Base-by-base conservation (phyloP, 2,113 vertebrate genomes). In the Haliaeetus leucogaster region DNA sequence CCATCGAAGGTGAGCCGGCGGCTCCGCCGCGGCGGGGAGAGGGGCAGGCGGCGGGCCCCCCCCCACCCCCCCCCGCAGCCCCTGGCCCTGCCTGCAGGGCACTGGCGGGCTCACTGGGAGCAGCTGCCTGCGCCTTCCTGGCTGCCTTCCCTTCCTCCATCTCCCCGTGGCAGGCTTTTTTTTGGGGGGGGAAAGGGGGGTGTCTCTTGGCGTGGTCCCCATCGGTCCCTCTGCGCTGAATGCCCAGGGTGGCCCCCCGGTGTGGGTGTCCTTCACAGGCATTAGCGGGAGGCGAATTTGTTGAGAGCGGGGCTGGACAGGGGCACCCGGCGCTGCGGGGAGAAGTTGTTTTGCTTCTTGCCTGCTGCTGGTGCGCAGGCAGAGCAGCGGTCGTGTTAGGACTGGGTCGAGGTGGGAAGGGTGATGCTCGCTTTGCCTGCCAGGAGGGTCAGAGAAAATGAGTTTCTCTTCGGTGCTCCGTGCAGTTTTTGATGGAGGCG, bases 1-100 rank as follows among this genome's bases (percentile, higher is more conserved):
- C 99, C 52, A 99, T 99, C 86, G 99, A 99, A 99, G 99, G 99
- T 99, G 98, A 98, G 99, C 65, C 56, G 81, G 62, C 25, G 80
- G 77, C 88, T 10, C 66, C 86, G 82, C 23, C 9, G 42, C 86
- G 73, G 78, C 10, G 56, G 87, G 76, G 20, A 38, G 47, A 2
- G 62, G 30, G 59, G 16, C 48, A 18, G 63, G 72, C 16, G n/a
- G 48, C 50, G 45, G 19, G 4, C 43, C 43, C 19, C 45, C 45
- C 43, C 43, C n/a, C n/a, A n/a, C 43, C 3, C 22, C 48, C 48
- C 23, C 50, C 50, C 25, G 13, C 23, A 50, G 25, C 48, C 48
- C 25, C 7, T 50, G 48, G 48, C 48, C 48, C 48, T 50, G 48
- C 48, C 14, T 50, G 50, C 25, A 52, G 50, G 50, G 50, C 25